Conservation (phyloP, 2,888 invertebrate genomes). For the Cinara cedri region DNA sequence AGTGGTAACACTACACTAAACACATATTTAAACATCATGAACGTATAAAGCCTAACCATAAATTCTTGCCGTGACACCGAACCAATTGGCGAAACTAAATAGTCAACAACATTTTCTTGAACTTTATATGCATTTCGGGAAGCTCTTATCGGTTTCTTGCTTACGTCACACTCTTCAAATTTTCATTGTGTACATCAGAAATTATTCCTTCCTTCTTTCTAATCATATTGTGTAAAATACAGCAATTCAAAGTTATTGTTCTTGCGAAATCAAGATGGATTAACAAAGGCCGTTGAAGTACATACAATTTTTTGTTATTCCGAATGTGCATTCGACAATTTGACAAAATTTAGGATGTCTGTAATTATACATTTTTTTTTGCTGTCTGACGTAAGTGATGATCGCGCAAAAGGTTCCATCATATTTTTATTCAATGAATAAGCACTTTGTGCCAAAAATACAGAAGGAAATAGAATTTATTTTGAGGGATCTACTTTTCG, state of each 20-base stretch:
- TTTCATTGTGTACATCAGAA: constrained; percentile 46
- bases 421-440: constrained; percentile 31
- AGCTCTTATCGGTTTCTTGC: constrained; percentile 41
- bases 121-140: constrained; percentile 46
- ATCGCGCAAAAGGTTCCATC: constrained; percentile 26
- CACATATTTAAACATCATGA: constrained; percentile 18
- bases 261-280: constrained; percentile 19
- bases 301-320: constrained; percentile 23
- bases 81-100: constrained; percentile 34
- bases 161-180: constrained; percentile 45
- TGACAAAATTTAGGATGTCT: constrained; percentile 15
- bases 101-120: constrained; percentile 35
- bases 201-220: constrained; percentile 56
- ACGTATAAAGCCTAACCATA: constrained; percentile 28
- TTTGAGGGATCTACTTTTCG: constrained; percentile 38
- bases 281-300: constrained; percentile 21
- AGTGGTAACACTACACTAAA: constrained; percentile 1
- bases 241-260: constrained; percentile 28
- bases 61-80: constrained; percentile 15
- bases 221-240: constrained; percentile 49
- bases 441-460: constrained; percentile 26
- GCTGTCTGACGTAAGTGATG: constrained; percentile 22
- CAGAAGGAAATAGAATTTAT: constrained; percentile 39
- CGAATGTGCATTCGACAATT: constrained; percentile 15
- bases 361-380: constrained; percentile 24